phyloP scores from a whole-genome alignment of 2,888 invertebrate species.

The Smittia aterrima region DNA sequence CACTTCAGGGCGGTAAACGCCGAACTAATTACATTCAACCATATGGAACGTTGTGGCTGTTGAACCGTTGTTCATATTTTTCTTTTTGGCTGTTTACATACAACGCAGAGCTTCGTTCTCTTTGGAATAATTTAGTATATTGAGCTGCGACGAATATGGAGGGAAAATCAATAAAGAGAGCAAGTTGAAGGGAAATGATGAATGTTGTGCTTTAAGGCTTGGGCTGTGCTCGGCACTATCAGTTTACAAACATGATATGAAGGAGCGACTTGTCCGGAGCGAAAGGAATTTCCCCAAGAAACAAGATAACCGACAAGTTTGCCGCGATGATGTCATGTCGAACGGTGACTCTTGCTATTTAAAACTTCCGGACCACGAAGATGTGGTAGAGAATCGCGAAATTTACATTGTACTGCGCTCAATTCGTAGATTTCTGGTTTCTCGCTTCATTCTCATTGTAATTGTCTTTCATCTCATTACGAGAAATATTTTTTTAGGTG shows the following conservation, averaged over 20 bases:
- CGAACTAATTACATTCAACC: conserved; percentile 8
- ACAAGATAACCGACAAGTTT: background rate
- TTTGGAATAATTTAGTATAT: conserved; percentile 14
- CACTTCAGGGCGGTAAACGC: background rate
- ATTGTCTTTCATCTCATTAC: conserved; percentile 6
- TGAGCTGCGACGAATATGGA: background rate
- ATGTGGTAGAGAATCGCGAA: no score
- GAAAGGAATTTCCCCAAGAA: background rate
- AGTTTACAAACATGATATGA: background rate
- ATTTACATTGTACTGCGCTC: background rate
- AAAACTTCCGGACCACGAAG: background rate
- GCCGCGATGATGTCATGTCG: background rate
- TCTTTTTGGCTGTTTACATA: conserved; percentile 8
- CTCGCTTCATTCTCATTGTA: background rate
- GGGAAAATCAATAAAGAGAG: conserved; percentile 17
- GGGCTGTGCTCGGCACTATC: background rate
- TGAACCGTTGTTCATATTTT: background rate
- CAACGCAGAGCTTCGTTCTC: background rate
- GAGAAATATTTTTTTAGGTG: background rate
- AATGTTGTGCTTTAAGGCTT: conserved; percentile 4
- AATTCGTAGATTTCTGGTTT: background rate
- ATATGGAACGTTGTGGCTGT: conserved; percentile 11
- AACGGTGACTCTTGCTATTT: background rate
- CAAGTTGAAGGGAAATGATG: background rate
- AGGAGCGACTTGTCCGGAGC: background rate